Conservation (phyloP, 1,140 invertebrate species). For the Drosophila triauraria region DNA sequence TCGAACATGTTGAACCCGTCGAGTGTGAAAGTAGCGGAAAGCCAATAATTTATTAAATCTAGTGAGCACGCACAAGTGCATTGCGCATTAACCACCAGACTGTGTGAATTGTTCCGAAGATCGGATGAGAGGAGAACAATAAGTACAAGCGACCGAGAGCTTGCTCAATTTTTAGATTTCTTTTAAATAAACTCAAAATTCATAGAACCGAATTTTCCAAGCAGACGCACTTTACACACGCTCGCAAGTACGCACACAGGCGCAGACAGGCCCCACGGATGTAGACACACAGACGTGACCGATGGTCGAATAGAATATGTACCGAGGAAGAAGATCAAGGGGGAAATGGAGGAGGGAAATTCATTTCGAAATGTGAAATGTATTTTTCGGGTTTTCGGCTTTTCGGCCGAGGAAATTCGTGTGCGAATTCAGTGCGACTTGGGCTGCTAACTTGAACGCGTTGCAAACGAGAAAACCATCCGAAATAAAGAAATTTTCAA, state of each 20-base stretch:
- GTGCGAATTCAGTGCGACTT: slow-evolving; percentile 85
- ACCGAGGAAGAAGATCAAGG: slow-evolving; percentile 31
- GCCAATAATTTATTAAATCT: slow-evolving; percentile 48
- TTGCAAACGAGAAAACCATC: slow-evolving; percentile 82
- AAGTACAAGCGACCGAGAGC: slow-evolving; percentile 56
- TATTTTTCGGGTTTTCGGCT: slow-evolving; percentile 72
- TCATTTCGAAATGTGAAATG: slow-evolving; percentile 58
- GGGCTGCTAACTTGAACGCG: slow-evolving; percentile 85
- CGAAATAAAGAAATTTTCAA: slow-evolving; percentile 74
- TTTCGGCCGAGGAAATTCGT: slow-evolving; percentile 76
- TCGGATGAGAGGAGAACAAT: slow-evolving; percentile 34
- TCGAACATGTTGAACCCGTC: slow-evolving; percentile 10
- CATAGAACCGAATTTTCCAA: slow-evolving; percentile 77
- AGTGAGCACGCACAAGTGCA: slow-evolving; percentile 19
- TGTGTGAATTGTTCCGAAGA: slow-evolving; percentile 15
- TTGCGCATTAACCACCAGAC: slow-evolving; percentile 9
- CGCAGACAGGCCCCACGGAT: slow-evolving; percentile 14
- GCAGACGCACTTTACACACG: slow-evolving; percentile 77
- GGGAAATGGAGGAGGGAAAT: slow-evolving; percentile 49
- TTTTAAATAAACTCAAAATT: slow-evolving; percentile 83
- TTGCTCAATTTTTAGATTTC: slow-evolving; percentile 65
- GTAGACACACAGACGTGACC: slow-evolving; percentile 54
- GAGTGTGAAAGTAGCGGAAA: slow-evolving; percentile 18
- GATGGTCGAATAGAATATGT: slow-evolving; percentile 55
- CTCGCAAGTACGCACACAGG: slow-evolving; percentile 22